phyloP scores from a whole-genome alignment of 2,797 vertebrate genomes.

The Chrysolophus pictus region DNA sequence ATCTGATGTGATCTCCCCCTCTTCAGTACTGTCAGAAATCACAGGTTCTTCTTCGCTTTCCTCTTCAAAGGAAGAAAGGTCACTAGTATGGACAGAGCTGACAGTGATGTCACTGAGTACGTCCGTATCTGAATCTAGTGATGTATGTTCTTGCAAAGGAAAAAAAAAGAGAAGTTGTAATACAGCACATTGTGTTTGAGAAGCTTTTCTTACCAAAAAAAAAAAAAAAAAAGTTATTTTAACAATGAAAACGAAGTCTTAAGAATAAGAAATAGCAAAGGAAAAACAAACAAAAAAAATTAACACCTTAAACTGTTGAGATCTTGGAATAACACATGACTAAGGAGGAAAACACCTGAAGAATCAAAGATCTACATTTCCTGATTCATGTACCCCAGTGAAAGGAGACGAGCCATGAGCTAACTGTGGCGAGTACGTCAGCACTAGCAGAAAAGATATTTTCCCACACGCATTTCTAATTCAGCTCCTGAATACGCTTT shows the following conservation, averaged over 20 bases:
- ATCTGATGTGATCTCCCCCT: constrained; percentile 91
- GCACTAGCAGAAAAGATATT: not conserved
- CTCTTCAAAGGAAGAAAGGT: constrained; percentile 96
- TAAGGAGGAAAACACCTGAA: not conserved
- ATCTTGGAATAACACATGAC: not conserved
- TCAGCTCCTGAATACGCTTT: not conserved
- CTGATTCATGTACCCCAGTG: not conserved
- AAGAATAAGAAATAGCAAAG: not conserved
- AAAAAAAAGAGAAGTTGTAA: constrained; percentile 17
- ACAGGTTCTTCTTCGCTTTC: constrained; percentile 89
- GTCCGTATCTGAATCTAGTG: constrained; percentile 95
- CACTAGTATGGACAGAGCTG: constrained; percentile 98
- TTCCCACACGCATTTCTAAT: not conserved
- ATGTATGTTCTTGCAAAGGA: constrained; percentile 81
- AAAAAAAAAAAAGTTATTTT: not conserved
- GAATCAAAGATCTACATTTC: not conserved
- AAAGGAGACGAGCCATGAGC: not conserved
- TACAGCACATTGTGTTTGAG: not conserved
- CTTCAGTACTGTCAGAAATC: constrained; percentile 91
- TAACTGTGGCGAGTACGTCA: not conserved
- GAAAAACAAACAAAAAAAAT: not conserved
- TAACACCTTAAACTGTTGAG: not conserved
- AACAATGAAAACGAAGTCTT: not conserved
- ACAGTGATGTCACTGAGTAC: constrained; percentile 97
- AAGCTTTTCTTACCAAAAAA: not conserved